These are phyloP conservation scores for Ispidina lecontei DNA, from an alignment of 2,797 vertebrate genomes.

Conservation along the genomic window DNA sequence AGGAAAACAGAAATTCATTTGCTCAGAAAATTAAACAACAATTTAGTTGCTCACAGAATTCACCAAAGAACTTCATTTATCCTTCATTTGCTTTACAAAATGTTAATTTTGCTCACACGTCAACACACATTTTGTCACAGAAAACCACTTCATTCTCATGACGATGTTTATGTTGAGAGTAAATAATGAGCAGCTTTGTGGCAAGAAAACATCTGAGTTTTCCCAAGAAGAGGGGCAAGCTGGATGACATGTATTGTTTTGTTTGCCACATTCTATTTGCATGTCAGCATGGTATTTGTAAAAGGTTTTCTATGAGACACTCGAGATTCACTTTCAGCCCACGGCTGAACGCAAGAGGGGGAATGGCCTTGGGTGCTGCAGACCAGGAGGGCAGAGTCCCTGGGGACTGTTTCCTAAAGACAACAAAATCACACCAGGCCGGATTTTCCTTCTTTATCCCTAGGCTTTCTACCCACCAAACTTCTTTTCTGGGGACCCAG, in stretches of 20 bases:
- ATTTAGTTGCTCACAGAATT: neutral
- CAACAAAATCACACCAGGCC: neutral
- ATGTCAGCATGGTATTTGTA: neutral
- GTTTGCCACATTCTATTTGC: neutral
- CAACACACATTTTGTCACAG: neutral
- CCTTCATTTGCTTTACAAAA: neutral
- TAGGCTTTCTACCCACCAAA: neutral
- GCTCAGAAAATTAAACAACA: neutral
- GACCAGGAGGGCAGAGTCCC: neutral
- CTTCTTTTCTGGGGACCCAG: neutral
- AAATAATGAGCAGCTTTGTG: slow-evolving; percentile 17
- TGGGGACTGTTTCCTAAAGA: neutral
- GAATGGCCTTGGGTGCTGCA: accelerated
- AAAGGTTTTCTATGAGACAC: neutral
- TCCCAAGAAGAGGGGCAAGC: neutral
- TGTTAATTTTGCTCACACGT: neutral
- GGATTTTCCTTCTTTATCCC: neutral
- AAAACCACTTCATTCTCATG: neutral
- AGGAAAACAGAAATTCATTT: neutral
- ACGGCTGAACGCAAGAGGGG: neutral
- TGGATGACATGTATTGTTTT: neutral
- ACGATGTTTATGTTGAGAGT: neutral
- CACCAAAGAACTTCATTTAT: neutral
- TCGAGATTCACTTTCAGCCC: accelerated
- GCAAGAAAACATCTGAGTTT: neutral